Evolutionary conservation across 2,797 vertebrate genomes (phyloP), one percentile per base, ranked within the genome.

Genomic region (Sebastes umbrosus): DNA sequence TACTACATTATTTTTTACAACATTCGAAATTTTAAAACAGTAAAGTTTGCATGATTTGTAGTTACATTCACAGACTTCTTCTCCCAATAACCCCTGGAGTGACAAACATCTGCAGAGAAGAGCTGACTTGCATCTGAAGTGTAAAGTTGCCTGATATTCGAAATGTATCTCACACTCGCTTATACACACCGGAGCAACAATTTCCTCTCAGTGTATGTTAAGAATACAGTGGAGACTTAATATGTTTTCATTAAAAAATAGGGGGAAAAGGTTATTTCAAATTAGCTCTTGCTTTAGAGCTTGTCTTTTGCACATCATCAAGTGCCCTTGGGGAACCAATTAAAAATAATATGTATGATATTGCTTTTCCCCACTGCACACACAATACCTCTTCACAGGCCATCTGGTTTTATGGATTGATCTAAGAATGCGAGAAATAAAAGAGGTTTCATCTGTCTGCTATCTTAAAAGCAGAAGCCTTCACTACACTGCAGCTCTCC

Each of bases 341-440:
- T 95, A 95, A 93, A 93, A 92, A 89, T 87, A 90, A 94, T 89
- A 94, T 94, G 90, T 94, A 94, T 95, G 92, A 93, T 92, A 93
- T 90, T 92, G 80, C 86, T 85, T 84, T 90, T 87, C 89, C 77
- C 82, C 86, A 83, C 78, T 75, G 85, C 85, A 83, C 90, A 88
- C 86, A 89, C 89, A 88, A 91, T 87, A 85, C 83, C 84, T 89
- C 87, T 92, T 91, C 92, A 91, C 77, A 91, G 89, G 74, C 90
- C 87, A 90, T 93, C 89, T 90, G 88, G 52, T 95, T 95, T 94
- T 93, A 93, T 91, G 91, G 91, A 94, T 93, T 92, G 87, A 92
- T 90, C 79, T 85, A 83, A 91, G 85, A 94, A 94, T 86, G 88
- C 50, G 24, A 88, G 85, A 93, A 93, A 94, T 92, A 92, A 88